phyloP scores from a whole-genome alignment of 2,113 vertebrate species.

The Seriola aureovittata region DNA sequence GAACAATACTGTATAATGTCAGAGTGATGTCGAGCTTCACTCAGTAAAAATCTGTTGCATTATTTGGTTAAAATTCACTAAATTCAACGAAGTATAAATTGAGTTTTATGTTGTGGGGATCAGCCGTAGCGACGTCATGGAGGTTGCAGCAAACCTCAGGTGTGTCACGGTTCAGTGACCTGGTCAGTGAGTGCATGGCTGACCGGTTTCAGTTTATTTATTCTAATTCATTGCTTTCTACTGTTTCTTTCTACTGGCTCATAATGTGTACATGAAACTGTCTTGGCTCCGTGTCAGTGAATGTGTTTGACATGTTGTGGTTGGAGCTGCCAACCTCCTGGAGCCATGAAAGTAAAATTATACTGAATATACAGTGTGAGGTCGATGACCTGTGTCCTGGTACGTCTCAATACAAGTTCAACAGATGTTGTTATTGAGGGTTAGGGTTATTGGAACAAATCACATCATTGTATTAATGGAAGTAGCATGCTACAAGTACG shows the following conservation, averaged over 20 bases:
- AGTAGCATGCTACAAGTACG: not conserved
- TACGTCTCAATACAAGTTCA: not conserved
- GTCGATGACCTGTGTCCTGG: not conserved
- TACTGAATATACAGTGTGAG: not conserved
- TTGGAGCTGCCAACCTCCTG: not conserved
- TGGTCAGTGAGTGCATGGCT: not conserved
- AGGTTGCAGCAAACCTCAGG: not conserved
- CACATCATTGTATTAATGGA: not conserved
- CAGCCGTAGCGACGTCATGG: fast-evolving
- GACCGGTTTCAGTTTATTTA: not conserved
- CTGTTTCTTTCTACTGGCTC: constrained; percentile 10
- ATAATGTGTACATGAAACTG: not conserved
- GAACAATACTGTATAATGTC: too few species aligned
- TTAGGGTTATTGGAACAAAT: not conserved
- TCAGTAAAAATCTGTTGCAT: too few species aligned
- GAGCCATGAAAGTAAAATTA: not conserved
- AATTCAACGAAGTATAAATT: not conserved
- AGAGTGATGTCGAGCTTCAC: too few species aligned
- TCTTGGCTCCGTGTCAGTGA: constrained; percentile 22
- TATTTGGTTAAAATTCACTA: not conserved
- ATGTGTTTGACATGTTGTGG: constrained; percentile 12
- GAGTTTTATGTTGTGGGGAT: not conserved
- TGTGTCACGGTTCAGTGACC: not conserved
- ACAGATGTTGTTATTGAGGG: not conserved
- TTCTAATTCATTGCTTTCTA: not conserved